phyloP scores from a whole-genome alignment of 64 coral and sea anemone species.

The Pachyseris speciosa region DNA sequence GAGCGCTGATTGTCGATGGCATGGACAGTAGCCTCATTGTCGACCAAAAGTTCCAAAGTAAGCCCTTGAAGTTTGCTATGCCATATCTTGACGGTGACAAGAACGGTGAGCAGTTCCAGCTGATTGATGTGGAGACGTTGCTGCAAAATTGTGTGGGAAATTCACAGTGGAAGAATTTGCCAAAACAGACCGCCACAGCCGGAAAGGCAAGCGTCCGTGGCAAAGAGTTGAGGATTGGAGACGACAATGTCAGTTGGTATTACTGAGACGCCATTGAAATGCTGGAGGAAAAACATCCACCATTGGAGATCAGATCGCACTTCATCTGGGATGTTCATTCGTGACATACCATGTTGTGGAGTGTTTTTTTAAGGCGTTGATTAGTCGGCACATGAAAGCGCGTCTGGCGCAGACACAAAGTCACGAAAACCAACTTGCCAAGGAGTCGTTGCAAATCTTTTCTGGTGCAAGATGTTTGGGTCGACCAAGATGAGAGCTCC shows the following conservation, averaged over 20 bases:
- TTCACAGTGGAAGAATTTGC: background rate
- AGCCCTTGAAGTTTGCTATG: slow-evolving; percentile 13
- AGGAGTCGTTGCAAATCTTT: slow-evolving; percentile 20
- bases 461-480: background rate
- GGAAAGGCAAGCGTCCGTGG: slow-evolving; percentile 1
- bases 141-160: background rate
- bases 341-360: background rate
- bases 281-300: slow-evolving; percentile 30
- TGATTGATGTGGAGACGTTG: slow-evolving; percentile 8
- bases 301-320: slow-evolving; percentile 47
- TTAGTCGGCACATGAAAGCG: slow-evolving; percentile 54
- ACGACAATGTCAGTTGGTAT: background rate
- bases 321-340: background rate
- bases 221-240: background rate
- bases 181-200: slow-evolving; percentile 2
- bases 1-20: slow-evolving; percentile 9
- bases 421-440: slow-evolving; percentile 27
- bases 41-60: background rate
- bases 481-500: background rate
- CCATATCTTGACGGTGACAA: background rate
- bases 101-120: background rate
- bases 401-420: slow-evolving; percentile 45
- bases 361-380: slow-evolving; percentile 1
- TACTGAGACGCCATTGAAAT: slow-evolving; percentile 6
- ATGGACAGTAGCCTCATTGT: background rate